Evolutionary conservation across 2,888 invertebrate genomes (phyloP).

Genomic region (Philaethria dido): DNA sequence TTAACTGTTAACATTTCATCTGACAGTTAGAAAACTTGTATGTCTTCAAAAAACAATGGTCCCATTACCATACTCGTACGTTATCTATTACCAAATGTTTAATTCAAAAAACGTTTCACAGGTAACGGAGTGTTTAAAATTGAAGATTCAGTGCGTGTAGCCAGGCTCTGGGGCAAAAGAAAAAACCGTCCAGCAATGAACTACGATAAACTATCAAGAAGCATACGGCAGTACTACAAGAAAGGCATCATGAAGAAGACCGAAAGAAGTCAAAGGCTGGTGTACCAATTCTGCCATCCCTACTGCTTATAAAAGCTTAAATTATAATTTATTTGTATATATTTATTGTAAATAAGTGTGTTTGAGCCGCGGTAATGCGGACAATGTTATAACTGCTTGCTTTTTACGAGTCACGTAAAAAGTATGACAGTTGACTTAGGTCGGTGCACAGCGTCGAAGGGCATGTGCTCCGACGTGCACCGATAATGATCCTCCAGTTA

Average conservation of each 20-base stretch:
- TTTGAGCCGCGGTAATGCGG: constrained; percentile 81
- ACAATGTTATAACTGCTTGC: constrained; percentile 62
- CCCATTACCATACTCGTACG: constrained; percentile 36
- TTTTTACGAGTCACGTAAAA: constrained; percentile 68
- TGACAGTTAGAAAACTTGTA: constrained; percentile 23
- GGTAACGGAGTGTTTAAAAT: constrained; percentile 98
- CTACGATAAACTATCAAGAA: constrained; percentile 98
- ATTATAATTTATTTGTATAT: constrained; percentile 66
- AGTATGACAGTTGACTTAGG: constrained; percentile 59
- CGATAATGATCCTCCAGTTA: constrained; percentile 71
- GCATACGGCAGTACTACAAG: constrained; percentile 99
- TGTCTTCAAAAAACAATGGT: constrained; percentile 38
- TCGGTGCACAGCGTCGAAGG: constrained; percentile 52
- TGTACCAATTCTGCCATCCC: constrained; percentile 99
- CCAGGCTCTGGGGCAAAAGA: constrained; percentile 98
- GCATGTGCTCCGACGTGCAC: constrained; percentile 53
- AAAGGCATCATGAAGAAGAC: constrained; percentile 99
- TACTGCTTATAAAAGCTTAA: constrained; percentile 88
- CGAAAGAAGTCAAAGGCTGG: constrained; percentile 97
- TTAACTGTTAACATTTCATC: constrained; percentile 27
- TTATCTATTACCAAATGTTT: constrained; percentile 53
- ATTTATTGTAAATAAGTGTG: constrained; percentile 61
- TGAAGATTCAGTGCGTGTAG: constrained; percentile 98
- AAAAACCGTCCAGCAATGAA: constrained; percentile 99
- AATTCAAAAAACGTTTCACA: constrained; percentile 66